Base-by-base conservation (phyloP, 2,113 vertebrate genomes). In the Colaptes auratus region DNA sequence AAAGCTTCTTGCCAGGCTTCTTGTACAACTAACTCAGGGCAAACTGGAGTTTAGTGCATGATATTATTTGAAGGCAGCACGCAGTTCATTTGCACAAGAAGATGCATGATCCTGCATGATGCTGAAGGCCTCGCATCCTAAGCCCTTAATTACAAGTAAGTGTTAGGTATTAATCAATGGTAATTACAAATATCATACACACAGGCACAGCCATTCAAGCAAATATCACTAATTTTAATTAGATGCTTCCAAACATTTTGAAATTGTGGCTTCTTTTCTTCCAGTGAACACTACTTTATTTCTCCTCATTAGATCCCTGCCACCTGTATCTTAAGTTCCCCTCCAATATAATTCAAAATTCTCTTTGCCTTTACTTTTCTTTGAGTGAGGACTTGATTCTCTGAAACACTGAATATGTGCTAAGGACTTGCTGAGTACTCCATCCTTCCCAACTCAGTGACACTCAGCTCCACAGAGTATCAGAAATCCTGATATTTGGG, bases 171-270 rank as follows among this genome's bases (percentile, higher is more conserved):
- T 92, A 92, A 88, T 90, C 46, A 81, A 39, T 39, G n/a, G 53
- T 88, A 88, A 85, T 86, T 88, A 67, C 13, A 90, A 89, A 89
- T 88, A 88, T 74, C 78, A 56, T 66, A 88, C 36, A 71, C 31
- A 91, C 50, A 83, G 23, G 90, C 15, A 24, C 46, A 90, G 31
- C 28, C 90, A 64, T 94, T 90, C 36, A 86, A 90, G 56, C 92
- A 96, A 95, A 91, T 88, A 75, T 60, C 36, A 69, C 60, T 78
- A 53, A 90, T 91, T 90, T 91, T 88, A 95, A 83, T 90, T 86
- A 33, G 7, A 86, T 86, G 61, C 53, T 95, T 95, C 63, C 65
- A 94, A 93, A 97, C 35, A 82, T 69, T 79, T 65, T 91, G 77
- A 83, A 89, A 72, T 72, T 78, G 8, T 53, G 15, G 7, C 35